Evolutionary conservation across 2,888 invertebrate genomes (phyloP).

Genomic region (Anodontia alba): DNA sequence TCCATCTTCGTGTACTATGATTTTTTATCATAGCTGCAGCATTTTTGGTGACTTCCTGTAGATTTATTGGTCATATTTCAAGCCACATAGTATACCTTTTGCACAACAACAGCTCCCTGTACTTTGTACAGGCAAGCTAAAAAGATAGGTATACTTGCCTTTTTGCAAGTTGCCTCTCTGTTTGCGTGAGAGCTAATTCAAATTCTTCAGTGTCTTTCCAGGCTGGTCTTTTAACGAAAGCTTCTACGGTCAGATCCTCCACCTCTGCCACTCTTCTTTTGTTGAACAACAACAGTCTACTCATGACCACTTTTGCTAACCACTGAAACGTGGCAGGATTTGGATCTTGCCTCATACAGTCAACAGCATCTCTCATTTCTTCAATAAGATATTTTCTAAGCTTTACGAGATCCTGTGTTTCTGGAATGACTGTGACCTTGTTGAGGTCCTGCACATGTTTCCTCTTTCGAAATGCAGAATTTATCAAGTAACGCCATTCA

Average conservation of each 20-base stretch:
- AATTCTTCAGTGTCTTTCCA: constrained; percentile 32
- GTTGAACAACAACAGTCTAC: constrained; percentile 32
- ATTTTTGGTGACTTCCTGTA: no score
- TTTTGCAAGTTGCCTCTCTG: constrained; percentile 33
- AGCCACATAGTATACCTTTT: no score
- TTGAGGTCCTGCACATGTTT: constrained; percentile 33
- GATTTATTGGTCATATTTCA: no score
- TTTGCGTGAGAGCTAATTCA: background rate
- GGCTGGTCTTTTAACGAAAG: constrained; percentile 14
- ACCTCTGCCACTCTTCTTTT: constrained; percentile 36
- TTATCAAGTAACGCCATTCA: constrained; percentile 34
- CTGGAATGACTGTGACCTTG: constrained; percentile 23
- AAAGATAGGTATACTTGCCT: constrained; percentile 24
- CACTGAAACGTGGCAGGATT: constrained; percentile 19
- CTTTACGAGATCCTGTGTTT: constrained; percentile 39
- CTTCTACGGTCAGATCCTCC: constrained; percentile 24
- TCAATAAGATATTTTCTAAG: constrained; percentile 26
- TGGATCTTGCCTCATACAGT: constrained; percentile 10
- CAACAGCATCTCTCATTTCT: constrained; percentile 14
- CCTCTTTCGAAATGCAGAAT: constrained; percentile 24
- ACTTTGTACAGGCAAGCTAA: background rate
- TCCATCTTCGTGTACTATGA: no score
- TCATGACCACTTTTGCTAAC: constrained; percentile 29
- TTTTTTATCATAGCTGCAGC: no score
- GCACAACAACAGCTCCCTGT: no score